Evolutionary conservation across 2,888 invertebrate genomes (phyloP), one percentile per base, ranked within the genome.

Genomic region (Noctua comes): DNA sequence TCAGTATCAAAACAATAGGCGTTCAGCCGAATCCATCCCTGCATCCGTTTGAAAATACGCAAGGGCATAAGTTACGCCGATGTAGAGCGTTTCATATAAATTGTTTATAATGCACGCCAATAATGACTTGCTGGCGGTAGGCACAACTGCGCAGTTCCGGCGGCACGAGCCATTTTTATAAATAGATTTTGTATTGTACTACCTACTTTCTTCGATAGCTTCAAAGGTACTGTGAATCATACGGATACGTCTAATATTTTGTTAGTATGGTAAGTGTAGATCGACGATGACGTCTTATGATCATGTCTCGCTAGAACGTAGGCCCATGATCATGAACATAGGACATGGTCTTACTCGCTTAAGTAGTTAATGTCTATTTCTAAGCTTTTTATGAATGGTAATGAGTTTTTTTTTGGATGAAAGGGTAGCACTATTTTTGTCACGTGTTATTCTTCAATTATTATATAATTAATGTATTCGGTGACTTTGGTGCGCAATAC

Each of bases 31-130:
- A 78, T 92, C 70, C 91, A 70, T 13, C 84, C 72, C 91, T 91
- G 91, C 5, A 10, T 13, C 51, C 54, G 51, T 87, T 91, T 86
- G 86, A 87, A 92, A 92, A 92, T 92, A 92, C 90, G 89, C 92
- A 92, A 93, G 89, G 89, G 84, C 93, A 92, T 93, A 88, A 93
- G 92, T 93, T 90, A 92, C 88, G 89, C 89, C 73, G 74, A 86
- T 86, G 86, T 85, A 82, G 87, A 87, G 83, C 86, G 79, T 70
- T 85, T 88, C 86, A 89, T 90, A 90, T 92, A 92, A 94, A 93
- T 93, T 88, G 89, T 92, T 91, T 90, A 91, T 90, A 89, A 88
- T 88, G 86, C 87, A 82, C 78, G 86, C 65, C 76, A 83, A 73
- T 82, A 81, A 66, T 72, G 79, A 68, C 68, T 82, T 54, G 51